Conservation (phyloP, 2,113 vertebrate genomes). For the Paralichthys olivaceus region DNA sequence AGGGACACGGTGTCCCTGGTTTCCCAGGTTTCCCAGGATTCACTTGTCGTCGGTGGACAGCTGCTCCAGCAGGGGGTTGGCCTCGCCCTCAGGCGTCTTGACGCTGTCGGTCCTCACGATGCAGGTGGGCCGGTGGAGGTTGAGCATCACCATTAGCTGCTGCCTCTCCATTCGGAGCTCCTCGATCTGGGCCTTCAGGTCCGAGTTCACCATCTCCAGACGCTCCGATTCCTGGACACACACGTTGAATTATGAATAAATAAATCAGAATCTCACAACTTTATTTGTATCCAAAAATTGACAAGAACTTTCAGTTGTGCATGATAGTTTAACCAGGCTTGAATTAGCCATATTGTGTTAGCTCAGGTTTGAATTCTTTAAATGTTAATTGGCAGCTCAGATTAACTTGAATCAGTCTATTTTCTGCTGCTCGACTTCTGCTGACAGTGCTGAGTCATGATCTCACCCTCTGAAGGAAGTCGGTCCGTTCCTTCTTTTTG, state of each 20-base stretch:
- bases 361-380: not conserved
- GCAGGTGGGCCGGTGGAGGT: slow-evolving; percentile 94
- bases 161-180: slow-evolving; percentile 94
- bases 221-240: slow-evolving; percentile 91
- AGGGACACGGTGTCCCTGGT: slow-evolving; percentile 3
- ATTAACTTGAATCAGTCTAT: slow-evolving; percentile 12
- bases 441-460: slow-evolving; percentile 29
- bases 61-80: slow-evolving; percentile 90
- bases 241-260: not conserved
- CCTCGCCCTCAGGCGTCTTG: slow-evolving; percentile 90
- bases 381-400: not conserved
- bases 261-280: no score
- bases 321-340: not conserved
- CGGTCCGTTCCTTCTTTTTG: slow-evolving; percentile 97
- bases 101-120: slow-evolving; percentile 95
- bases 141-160: slow-evolving; percentile 95
- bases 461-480: slow-evolving; percentile 95
- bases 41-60: slow-evolving; percentile 81
- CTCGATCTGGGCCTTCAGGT: slow-evolving; percentile 96
- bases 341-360: not conserved
- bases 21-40: slow-evolving; percentile 30
- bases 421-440: slow-evolving; percentile 7
- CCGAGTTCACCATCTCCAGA: slow-evolving; percentile 93
- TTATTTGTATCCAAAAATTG: no score
- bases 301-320: not conserved